These are phyloP conservation scores for Panthera leo DNA, from an alignment of 2,113 vertebrate genomes.

Conservation along the genomic window DNA sequence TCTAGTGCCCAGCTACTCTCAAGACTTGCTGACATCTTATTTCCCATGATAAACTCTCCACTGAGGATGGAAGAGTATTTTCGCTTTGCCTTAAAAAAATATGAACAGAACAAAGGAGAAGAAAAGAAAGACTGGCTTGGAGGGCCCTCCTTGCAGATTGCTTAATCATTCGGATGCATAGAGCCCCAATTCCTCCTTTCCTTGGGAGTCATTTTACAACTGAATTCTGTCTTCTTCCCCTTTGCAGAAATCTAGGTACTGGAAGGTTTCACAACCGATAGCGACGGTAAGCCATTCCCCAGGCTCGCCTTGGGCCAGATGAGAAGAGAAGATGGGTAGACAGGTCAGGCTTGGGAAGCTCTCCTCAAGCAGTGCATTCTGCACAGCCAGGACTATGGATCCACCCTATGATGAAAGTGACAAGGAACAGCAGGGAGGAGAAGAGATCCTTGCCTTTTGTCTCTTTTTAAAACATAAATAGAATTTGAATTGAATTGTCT, in stretches of 20 bases:
- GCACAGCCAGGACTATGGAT: not conserved
- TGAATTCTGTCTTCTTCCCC: not conserved
- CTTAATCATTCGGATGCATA: not conserved
- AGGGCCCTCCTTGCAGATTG: not conserved
- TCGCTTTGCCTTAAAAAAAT: constrained; percentile 31
- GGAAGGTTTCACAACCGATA: not conserved
- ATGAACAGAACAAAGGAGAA: not conserved
- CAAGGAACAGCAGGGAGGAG: not conserved
- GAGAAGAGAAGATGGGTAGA: not conserved
- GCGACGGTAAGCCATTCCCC: not conserved
- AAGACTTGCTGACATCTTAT: constrained; percentile 49
- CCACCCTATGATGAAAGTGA: not conserved
- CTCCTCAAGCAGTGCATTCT: not conserved
- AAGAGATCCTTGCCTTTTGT: not conserved
- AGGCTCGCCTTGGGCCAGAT: not conserved
- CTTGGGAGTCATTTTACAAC: not conserved
- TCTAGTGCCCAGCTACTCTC: not conserved
- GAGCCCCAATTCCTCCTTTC: not conserved
- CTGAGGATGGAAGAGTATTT: not conserved
- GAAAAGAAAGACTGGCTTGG: not conserved
- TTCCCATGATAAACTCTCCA: constrained; percentile 13
- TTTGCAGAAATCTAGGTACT: not conserved
- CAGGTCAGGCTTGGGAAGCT: not conserved
- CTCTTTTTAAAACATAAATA: not conserved
- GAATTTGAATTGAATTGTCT: not conserved